Evolutionary conservation across 2,888 invertebrate species (phyloP).

Genomic region (Hypselothyrea guttata): DNA sequence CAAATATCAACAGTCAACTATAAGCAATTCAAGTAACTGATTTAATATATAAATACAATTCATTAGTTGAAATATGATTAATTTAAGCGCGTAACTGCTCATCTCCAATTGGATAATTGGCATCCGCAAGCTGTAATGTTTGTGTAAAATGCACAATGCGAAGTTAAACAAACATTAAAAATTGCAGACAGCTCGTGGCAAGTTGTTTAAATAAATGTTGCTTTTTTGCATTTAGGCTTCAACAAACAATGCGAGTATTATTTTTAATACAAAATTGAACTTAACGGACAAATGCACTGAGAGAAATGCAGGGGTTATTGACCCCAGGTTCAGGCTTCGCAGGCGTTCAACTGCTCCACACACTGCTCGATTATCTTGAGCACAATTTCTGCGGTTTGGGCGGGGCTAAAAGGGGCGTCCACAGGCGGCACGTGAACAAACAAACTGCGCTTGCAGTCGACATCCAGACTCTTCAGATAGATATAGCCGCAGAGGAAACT

Average conservation of each 20-base stretch:
- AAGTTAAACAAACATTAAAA: neutral
- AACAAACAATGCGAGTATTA: neutral
- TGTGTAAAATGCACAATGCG: neutral
- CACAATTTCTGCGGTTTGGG: conserved; percentile 84
- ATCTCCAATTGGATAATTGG: conserved; percentile 1
- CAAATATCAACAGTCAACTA: too few relatives aligned
- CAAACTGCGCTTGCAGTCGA: conserved; percentile 84
- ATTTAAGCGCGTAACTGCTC: too few relatives aligned
- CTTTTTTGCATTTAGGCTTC: neutral
- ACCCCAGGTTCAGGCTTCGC: neutral
- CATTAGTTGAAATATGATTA: too few relatives aligned
- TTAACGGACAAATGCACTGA: neutral
- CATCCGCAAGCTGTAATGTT: neutral
- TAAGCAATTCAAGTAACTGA: too few relatives aligned
- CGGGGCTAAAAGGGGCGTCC: conserved; percentile 85
- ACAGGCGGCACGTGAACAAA: conserved; percentile 91
- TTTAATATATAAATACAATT: too few relatives aligned
- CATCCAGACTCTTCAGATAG: conserved; percentile 87
- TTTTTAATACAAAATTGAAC: neutral
- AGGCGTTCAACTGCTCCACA: conserved; percentile 38
- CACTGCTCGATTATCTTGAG: conserved; percentile 79
- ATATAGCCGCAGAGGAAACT: conserved; percentile 91
- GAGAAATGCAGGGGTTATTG: neutral
- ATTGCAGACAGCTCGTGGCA: neutral
- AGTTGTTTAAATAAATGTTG: conserved; percentile 5